Evolutionary conservation across 2,113 vertebrate genomes (phyloP), one percentile per base, ranked within the genome.

Genomic region (Datnioides undecimradiatus): DNA sequence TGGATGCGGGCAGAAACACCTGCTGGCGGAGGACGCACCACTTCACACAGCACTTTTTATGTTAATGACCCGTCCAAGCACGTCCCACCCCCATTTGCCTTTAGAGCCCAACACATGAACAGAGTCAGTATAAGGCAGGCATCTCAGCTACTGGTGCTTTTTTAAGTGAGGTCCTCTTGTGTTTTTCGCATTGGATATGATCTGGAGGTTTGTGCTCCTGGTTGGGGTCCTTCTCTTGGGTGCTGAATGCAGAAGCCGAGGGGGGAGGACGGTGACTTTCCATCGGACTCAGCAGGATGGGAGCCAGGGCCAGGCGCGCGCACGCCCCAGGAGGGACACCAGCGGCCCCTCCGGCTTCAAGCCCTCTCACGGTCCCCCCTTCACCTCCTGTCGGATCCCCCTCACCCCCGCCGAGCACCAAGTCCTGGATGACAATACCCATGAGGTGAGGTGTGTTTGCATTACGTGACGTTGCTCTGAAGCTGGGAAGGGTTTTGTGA

Each of bases 371-470:
- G 85, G 84, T 29, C 74, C 85, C 3, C 25, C 46, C 54, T 93
- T 95, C 88, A 79, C 72, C 27, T 62, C 90, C 8, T 95, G 94
- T 43, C 76, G 54, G 58, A 69, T 82, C n/a, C 73, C 86, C 5
- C 88, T 95, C 43, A 87, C 89, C 8, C 74, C 84, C 0, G 49
- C n/a, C 9, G 93, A 95, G 19, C 87, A 89, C 64, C 3, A 2
- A 29, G 80, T 89, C 19, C 86, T 95, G 82, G 90, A 92, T 45
- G 43, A 88, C 27, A 94, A 92, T 9, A 95, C 91, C 0, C 92
- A 94, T 3, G 94, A 95, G 93, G 95, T 95, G 76, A 93, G 88
- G 43, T 25, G 45, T 29, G 40, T 46, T 54, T 29, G 1, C n/a
- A 17, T 60, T 21, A 0, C 9, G 25, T 25, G 11, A 16, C 27